Base-by-base conservation (phyloP, 2,113 vertebrate species). In the Hydrochoerus hydrochaeris region DNA sequence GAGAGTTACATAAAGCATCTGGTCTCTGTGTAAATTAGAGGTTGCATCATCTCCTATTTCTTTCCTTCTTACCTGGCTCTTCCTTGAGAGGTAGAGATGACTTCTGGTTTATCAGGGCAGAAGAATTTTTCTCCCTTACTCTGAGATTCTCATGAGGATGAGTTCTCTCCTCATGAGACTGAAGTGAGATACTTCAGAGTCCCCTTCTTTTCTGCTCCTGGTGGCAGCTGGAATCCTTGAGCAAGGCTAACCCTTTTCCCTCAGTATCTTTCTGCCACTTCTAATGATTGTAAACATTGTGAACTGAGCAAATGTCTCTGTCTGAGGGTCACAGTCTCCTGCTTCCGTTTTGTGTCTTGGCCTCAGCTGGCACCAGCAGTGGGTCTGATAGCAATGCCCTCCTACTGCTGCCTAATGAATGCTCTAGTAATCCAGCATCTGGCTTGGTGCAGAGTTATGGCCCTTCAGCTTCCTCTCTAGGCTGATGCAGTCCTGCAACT, bases 1-100 rank as follows among this genome's bases (percentile, higher is more conserved):
- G 54, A 67, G 32, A 75, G 65, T 32, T 13, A n/a, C 7, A 22
- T 46, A 16, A 89, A 65, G 84, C 7, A 4, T 77, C 63, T 60
- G 14, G 71, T 58, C n/a, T 19, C 22, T 38, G 7, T n/a, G 17
- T 1, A 0, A 26, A 49, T 16, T n/a, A 22, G 38, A 22, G 1
- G 30, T 0, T 17, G n/a, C 38, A 58, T 83, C 24, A 80, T 73
- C 22, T 17, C 4, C 19, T 14, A 2, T 78, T 46, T 85, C 81
- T 35, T 91, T 46, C 38, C 41, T 84, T 83, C 63, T 81, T 44
- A 67, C 82, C 57, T 75, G 32, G 80, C 63, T 13, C 60, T 86
- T 60, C 84, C 41, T 17, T 28, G 26, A 14, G 10, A 82, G 11
- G 22, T 7, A 88, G 46, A 78, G 11, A n/a, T 78, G 80, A 86